Evolutionary conservation across 2,888 invertebrate species (phyloP), one percentile per base, ranked within the genome.

Genomic region (Geotrupes spiniger): DNA sequence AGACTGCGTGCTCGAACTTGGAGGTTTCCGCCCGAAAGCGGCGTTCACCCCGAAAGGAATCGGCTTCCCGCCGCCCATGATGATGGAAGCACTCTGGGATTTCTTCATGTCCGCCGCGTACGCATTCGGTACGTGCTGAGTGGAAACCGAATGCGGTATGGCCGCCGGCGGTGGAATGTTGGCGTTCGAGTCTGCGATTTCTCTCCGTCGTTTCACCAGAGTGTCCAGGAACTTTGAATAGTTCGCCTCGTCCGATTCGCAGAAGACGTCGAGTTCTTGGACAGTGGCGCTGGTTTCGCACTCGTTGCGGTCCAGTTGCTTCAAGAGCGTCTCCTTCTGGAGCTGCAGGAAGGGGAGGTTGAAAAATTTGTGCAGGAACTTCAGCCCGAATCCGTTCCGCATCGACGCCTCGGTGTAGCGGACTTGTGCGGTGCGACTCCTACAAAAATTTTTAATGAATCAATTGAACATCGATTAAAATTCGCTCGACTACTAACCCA

Each of bases 351-450:
- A 97, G 42, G 97, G 96, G 48, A 97, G 79, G 73, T 93, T 95
- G 68, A 97, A 87, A 75, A 96, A 97, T 74, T 92, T 92, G 76
- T 97, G 93, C 42, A 97, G 78, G 53, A 92, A 80, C 66, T 92
- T 87, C 45, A 97, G 75, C 2, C 97, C 97, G 73, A 95, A 96
- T 1, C 94, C 94, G 74, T 95, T 96, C 63, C 92, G 80, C 95
- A 96, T 95, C 2, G 94, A 95, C 0, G 92, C 84, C 71, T 95
- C 94, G 0, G 92, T 88, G 69, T 92, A 94, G 21, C 92, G 80
- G 12, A 94, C 81, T 67, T 87, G 82, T 0, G 82, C 82, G 41
- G 79, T 74, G 38, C 82, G 80, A 44, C 69, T 70, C 48, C 71
- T 71, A 28, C 27, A 42, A 58, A 49, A 45, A n/a, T n/a, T n/a